Percentiles rank a stretch among this genome's conserved stretches.
These are phyloP conservation scores for Zoanthus sociatus DNA, from an alignment of 92 coral and sea anemone species.

Conservation along the genomic window DNA sequence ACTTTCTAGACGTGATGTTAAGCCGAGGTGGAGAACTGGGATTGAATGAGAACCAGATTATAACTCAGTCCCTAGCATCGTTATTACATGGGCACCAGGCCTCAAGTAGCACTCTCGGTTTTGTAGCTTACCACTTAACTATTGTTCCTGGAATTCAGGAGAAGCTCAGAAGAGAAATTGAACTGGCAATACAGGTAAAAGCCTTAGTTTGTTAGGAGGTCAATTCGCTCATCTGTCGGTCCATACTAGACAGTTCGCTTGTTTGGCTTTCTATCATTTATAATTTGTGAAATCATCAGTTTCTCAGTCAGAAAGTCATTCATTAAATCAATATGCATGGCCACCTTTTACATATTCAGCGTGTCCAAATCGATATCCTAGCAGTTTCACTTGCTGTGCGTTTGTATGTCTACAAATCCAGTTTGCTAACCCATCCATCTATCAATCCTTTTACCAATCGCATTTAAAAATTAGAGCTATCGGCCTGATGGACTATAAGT, in stretches of 20 bases:
- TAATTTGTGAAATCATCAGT: neutral
- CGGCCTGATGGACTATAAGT: no score
- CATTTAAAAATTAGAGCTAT: no score
- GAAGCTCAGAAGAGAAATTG: constrained; percentile 17
- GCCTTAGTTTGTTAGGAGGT: neutral
- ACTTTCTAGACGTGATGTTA: constrained; percentile 29
- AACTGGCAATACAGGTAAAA: neutral
- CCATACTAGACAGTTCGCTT: no score
- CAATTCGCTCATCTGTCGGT: no score
- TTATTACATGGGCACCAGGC: constrained; percentile 26
- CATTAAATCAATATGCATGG: neutral
- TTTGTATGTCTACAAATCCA: no score
- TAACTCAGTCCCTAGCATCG: constrained; percentile 13
- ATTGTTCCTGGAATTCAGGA: constrained; percentile 33
- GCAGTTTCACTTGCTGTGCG: no score
- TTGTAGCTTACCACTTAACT: constrained; percentile 23
- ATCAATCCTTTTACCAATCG: no score
- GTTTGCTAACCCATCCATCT: no score
- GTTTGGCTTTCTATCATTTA: no score
- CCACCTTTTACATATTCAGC: no score
- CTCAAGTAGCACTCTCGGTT: constrained; percentile 34
- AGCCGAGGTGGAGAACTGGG: neutral
- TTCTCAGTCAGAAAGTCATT: neutral
- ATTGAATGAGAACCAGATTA: constrained; percentile 27
- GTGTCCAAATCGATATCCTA: no score